These are phyloP conservation scores for Scolopax rusticola DNA, from an alignment of 2,797 vertebrate species.

Conservation along the genomic window DNA sequence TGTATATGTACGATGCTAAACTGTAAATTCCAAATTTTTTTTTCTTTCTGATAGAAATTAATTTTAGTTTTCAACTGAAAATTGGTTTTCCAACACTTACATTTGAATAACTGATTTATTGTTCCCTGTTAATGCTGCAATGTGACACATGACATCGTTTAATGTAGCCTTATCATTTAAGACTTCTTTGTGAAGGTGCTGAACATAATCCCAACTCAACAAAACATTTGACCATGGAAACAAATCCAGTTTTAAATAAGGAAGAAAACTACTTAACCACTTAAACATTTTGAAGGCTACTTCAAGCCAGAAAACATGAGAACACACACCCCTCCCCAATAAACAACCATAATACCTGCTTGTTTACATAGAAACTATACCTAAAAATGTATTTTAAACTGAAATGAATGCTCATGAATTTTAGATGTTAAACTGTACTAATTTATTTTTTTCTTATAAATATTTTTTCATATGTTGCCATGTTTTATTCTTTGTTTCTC, in stretches of 20 bases:
- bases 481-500: background rate
- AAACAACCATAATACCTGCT: background rate
- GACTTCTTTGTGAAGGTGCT: background rate
- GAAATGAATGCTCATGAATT: background rate
- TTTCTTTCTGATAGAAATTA: background rate
- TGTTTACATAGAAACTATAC: background rate
- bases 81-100: background rate
- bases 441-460: background rate
- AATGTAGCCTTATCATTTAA: background rate
- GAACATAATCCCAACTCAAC: background rate
- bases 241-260: background rate
- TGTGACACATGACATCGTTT: background rate
- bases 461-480: background rate
- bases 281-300: background rate
- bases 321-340: background rate
- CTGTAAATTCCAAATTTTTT: background rate
- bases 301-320: background rate
- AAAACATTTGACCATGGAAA: background rate
- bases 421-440: background rate
- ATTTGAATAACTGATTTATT: background rate
- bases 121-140: background rate
- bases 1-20: background rate
- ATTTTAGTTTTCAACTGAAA: slow-evolving; percentile 1
- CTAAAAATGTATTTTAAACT: background rate
- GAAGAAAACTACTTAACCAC: background rate